A percentile compares a stretch with the other conserved stretches of the same genome.
Evolutionary conservation across 2,797 vertebrate species (phyloP).

Genomic region (Buceros bicornis): DNA sequence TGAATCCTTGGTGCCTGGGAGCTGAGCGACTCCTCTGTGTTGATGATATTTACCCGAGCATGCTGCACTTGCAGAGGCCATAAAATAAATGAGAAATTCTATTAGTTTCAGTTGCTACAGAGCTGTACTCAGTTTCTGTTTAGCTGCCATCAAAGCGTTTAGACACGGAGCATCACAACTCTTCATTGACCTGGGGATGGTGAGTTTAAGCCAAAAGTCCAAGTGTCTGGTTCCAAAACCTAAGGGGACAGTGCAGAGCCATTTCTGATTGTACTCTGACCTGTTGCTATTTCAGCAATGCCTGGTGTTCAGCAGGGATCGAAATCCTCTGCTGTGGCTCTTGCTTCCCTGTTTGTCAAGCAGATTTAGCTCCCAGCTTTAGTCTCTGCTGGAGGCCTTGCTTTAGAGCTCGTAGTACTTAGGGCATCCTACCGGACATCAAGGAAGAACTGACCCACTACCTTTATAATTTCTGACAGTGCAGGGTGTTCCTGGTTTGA

Average conservation of each 20-base stretch:
- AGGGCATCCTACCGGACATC: background rate
- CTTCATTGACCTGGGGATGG: background rate
- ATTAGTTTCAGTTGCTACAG: constrained; percentile 31
- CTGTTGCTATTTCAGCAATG: background rate
- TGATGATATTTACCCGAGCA: constrained; percentile 34
- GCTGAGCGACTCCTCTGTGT: background rate
- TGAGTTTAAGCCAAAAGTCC: background rate
- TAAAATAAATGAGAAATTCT: constrained; percentile 56
- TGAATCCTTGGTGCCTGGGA: background rate
- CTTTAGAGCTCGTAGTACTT: background rate
- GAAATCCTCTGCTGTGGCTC: background rate
- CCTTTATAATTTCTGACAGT: background rate
- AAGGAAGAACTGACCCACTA: background rate
- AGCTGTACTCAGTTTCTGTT: background rate
- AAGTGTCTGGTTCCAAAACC: background rate
- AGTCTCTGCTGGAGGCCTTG: background rate
- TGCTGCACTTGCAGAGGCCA: background rate
- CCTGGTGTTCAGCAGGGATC: background rate
- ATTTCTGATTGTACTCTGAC: background rate
- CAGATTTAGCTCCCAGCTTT: background rate
- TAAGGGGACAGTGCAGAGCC: background rate
- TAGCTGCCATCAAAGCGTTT: background rate
- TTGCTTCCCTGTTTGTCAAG: background rate
- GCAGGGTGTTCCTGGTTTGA: background rate
- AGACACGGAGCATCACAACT: background rate